Evolutionary conservation across 2,888 invertebrate genomes (phyloP).

Genomic region (Spodoptera exigua): DNA sequence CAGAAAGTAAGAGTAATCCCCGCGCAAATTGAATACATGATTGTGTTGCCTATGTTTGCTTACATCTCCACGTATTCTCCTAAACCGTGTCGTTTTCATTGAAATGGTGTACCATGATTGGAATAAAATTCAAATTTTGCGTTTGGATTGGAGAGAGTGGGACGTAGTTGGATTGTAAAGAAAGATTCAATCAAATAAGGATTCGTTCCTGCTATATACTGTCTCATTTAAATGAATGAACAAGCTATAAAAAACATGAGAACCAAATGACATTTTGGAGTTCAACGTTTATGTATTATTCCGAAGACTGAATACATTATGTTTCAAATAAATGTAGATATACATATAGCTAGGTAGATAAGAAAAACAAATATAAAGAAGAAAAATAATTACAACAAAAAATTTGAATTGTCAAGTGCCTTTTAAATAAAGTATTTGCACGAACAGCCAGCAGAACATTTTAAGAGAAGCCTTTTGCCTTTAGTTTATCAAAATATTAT

Average conservation of each 20-base stretch:
- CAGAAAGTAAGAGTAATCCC: slow-evolving; percentile 76
- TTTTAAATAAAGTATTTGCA: no score
- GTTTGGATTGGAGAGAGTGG: slow-evolving; percentile 60
- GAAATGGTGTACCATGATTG: slow-evolving; percentile 72
- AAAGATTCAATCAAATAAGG: slow-evolving; percentile 81
- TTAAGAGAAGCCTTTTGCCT: no score
- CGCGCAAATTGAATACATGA: slow-evolving; percentile 83
- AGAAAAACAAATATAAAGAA: no score
- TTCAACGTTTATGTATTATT: slow-evolving; percentile 21
- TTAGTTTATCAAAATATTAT: no score
- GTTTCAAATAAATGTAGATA: slow-evolving; percentile 5
- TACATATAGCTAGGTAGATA: no score
- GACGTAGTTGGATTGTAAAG: slow-evolving; percentile 68
- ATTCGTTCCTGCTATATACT: slow-evolving; percentile 71
- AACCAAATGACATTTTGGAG: slow-evolving; percentile 54
- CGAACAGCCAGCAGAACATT: no score
- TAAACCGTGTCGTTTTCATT: slow-evolving; percentile 79
- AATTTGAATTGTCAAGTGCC: no score
- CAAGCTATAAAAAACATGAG: slow-evolving; percentile 66
- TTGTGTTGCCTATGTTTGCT: slow-evolving; percentile 77
- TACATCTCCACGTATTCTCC: slow-evolving; percentile 74
- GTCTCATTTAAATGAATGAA: slow-evolving; percentile 78
- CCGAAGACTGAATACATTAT: slow-evolving; percentile 10
- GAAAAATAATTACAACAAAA: no score
- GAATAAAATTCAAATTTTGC: slow-evolving; percentile 82